A percentile compares a stretch with the other conserved stretches of the same genome.
These are phyloP conservation scores for Erynnis tages DNA, from an alignment of 2,888 invertebrate species.

Conservation along the genomic window DNA sequence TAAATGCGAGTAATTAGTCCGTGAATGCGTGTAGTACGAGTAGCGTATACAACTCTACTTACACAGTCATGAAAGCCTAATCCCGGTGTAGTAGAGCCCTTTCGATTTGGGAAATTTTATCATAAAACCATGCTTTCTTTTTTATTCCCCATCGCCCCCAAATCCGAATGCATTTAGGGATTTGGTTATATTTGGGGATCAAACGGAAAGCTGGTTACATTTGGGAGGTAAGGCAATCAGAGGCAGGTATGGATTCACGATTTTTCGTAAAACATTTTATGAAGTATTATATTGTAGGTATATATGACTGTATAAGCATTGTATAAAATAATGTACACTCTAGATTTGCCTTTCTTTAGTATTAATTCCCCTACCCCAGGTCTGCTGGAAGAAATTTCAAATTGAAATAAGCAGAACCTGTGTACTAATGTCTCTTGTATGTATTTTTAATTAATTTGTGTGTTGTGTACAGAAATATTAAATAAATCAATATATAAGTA, in stretches of 20 bases:
- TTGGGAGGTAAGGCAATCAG: not conserved
- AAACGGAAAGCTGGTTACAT: conserved; percentile 27
- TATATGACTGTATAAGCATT: not conserved
- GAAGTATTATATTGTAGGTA: not conserved
- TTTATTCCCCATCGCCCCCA: conserved; percentile 9
- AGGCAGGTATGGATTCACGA: not conserved
- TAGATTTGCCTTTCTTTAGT: too few relatives aligned
- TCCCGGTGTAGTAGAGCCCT: conserved; percentile 29
- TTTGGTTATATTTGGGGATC: conserved; percentile 20
- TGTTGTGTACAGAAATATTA: too few relatives aligned
- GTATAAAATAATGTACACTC: too few relatives aligned
- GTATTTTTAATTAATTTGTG: too few relatives aligned
- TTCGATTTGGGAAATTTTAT: conserved; percentile 29
- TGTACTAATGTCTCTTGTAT: too few relatives aligned
- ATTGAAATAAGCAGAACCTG: too few relatives aligned
- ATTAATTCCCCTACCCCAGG: too few relatives aligned
- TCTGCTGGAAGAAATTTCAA: too few relatives aligned
- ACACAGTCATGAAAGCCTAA: conserved; percentile 34
- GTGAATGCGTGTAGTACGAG: too few relatives aligned
- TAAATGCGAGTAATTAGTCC: too few relatives aligned
- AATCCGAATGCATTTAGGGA: conserved; percentile 27
- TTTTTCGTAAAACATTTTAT: not conserved
- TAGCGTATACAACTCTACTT: conserved; percentile 32
- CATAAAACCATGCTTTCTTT: conserved; percentile 17
- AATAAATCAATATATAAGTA: too few relatives aligned